phyloP scores from a whole-genome alignment of 1,140 invertebrate species.

The Drosophila sturtevanti region DNA sequence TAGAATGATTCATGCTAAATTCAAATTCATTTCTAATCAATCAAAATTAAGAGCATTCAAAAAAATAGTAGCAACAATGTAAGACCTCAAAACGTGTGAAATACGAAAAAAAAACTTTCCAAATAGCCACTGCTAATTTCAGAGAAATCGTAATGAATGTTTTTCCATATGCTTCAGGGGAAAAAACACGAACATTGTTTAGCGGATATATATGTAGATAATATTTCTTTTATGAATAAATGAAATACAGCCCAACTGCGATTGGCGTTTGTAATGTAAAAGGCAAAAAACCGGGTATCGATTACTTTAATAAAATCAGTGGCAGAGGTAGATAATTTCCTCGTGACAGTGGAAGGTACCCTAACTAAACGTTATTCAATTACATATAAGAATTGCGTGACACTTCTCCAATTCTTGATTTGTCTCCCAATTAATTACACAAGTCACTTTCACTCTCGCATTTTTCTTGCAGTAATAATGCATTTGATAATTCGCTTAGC shows the following conservation, averaged over 20 bases:
- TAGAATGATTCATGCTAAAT: slow-evolving; percentile 27
- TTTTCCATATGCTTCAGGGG: background rate
- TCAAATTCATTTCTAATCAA: slow-evolving; percentile 52
- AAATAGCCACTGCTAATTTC: slow-evolving; percentile 20
- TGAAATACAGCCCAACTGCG: background rate
- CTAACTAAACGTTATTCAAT: too few species aligned
- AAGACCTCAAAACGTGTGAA: slow-evolving; percentile 3
- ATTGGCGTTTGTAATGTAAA: background rate
- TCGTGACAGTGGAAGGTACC: too few species aligned
- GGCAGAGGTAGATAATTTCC: background rate
- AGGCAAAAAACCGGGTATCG: slow-evolving; percentile 20
- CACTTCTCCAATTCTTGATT: too few species aligned
- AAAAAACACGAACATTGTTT: slow-evolving; percentile 1
- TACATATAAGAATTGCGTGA: too few species aligned
- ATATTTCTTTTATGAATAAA: background rate
- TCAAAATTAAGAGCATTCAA: slow-evolving; percentile 47
- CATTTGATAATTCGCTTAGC: background rate
- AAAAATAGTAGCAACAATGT: slow-evolving; percentile 20
- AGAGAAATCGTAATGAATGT: slow-evolving; percentile 14
- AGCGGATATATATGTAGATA: background rate
- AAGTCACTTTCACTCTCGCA: background rate
- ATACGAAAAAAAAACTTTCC: background rate
- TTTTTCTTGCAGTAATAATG: background rate
- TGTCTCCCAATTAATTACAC: background rate
- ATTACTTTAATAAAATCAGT: slow-evolving; percentile 17